phyloP scores from a whole-genome alignment of 2,888 invertebrate genomes.

The Andrena haemorrhoa region DNA sequence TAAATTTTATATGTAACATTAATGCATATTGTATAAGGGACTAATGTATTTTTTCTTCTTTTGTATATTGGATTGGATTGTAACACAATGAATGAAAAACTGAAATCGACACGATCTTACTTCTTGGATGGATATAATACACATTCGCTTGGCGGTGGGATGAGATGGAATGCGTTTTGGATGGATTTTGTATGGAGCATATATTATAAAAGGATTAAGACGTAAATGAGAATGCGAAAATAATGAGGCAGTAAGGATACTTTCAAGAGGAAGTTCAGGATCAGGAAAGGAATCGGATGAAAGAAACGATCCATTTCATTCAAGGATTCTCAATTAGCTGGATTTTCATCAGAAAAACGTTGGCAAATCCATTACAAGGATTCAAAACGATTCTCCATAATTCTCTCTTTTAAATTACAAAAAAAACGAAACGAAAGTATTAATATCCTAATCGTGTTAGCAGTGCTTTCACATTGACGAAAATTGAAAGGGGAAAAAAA shows the following conservation, averaged over 20 bases:
- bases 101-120: conserved; percentile 85
- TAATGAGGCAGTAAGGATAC: conserved; percentile 71
- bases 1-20: conserved; percentile 69
- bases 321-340: conserved; percentile 76
- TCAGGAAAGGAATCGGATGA: conserved; percentile 74
- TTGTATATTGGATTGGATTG: conserved; percentile 85
- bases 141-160: conserved; percentile 81
- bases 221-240: conserved; percentile 70
- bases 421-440: background rate
- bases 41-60: conserved; percentile 85
- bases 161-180: conserved; percentile 79
- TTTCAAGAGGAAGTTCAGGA: conserved; percentile 79
- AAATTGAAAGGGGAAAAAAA: conserved; percentile 27
- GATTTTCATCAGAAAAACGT: conserved; percentile 76
- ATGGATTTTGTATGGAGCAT: conserved; percentile 78
- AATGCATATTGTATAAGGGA: conserved; percentile 72
- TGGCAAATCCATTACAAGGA: conserved; percentile 76
- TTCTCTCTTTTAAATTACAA: conserved; percentile 57
- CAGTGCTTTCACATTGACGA: conserved; percentile 58
- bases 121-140: conserved; percentile 84
- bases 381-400: conserved; percentile 62
- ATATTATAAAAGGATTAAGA: conserved; percentile 78
- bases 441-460: conserved; percentile 54
- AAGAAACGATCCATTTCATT: conserved; percentile 70
- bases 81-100: conserved; percentile 85